Conservation (phyloP, 2,797 vertebrate genomes). For the Acomys russatus region DNA sequence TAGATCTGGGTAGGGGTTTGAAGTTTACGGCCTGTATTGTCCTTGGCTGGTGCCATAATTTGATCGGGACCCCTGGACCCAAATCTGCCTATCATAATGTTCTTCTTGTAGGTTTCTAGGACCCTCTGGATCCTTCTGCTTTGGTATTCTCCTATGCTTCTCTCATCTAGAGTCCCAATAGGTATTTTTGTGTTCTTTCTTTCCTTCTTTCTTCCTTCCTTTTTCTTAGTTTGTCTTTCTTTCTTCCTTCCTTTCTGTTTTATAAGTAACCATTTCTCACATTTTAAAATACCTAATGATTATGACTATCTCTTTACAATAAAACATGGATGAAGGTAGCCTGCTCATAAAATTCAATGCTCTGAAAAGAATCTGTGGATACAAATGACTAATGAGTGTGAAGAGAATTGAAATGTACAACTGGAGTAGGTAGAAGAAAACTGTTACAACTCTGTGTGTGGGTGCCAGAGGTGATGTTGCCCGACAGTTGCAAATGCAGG, state of each 20-base stretch:
- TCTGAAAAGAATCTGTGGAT: conserved; percentile 60
- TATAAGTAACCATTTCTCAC: conserved; percentile 56
- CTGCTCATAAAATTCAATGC: conserved; percentile 65
- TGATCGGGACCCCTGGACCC: too few relatives aligned
- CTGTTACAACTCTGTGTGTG: neutral
- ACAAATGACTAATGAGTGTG: neutral
- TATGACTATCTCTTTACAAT: conserved; percentile 62
- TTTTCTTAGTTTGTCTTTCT: neutral
- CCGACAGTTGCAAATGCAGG: neutral
- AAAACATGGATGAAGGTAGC: conserved; percentile 70
- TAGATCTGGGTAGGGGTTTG: too few relatives aligned
- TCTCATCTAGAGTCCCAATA: too few relatives aligned
- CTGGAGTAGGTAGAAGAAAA: conserved; percentile 63
- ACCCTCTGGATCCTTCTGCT: too few relatives aligned
- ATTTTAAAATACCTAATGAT: conserved; percentile 73
- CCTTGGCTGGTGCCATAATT: too few relatives aligned
- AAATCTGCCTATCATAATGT: too few relatives aligned
- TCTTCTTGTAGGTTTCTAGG: too few relatives aligned
- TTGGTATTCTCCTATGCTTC: too few relatives aligned
- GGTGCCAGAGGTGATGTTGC: neutral
- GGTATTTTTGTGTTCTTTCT: conserved; percentile 36
- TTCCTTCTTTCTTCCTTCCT: neutral
- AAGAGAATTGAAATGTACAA: conserved; percentile 72
- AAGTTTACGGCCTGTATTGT: too few relatives aligned
- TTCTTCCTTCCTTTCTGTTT: conserved; percentile 30